Percentiles rank a stretch among this genome's conserved stretches.
These are phyloP conservation scores for Calyptommatus sinebrachiatus DNA, from an alignment of 2,113 vertebrate species.

Conservation along the genomic window DNA sequence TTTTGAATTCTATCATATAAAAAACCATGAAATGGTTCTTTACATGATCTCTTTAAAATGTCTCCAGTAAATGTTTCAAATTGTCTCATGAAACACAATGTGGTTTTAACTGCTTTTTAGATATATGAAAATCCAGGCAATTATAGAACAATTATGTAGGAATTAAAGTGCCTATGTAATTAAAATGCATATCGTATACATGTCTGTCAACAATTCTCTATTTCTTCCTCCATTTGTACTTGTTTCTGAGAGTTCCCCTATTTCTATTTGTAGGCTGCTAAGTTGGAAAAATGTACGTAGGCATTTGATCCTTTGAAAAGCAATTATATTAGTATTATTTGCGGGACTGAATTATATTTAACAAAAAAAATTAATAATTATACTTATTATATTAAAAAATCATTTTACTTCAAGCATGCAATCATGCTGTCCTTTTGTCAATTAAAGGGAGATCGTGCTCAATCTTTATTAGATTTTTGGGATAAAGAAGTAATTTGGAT, in stretches of 20 bases:
- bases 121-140: conserved; percentile 73
- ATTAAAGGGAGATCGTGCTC: conserved; percentile 29
- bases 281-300: conserved; percentile 24
- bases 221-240: conserved; percentile 42
- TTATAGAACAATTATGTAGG: conserved; percentile 73
- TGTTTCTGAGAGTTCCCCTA: conserved; percentile 25
- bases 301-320: conserved; percentile 36
- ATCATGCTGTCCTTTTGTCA: conserved; percentile 25
- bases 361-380: conserved; percentile 13
- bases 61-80: conserved; percentile 57
- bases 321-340: conserved; percentile 48
- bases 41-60: conserved; percentile 60
- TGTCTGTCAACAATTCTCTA: conserved; percentile 33
- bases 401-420: conserved; percentile 15
- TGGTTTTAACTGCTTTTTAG: conserved; percentile 68
- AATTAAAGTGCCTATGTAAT: conserved; percentile 65
- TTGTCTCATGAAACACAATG: conserved; percentile 60
- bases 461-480: conserved; percentile 11
- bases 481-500: conserved; percentile 11
- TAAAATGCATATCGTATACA: conserved; percentile 58
- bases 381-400: conserved; percentile 9
- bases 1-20: conserved; percentile 62
- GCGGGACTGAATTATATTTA: conserved; percentile 40
- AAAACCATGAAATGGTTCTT: conserved; percentile 65
- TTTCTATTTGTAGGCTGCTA: conserved; percentile 36